Evolutionary conservation across 1,140 invertebrate species (phyloP).

Genomic region (Chelonus insularis): DNA sequence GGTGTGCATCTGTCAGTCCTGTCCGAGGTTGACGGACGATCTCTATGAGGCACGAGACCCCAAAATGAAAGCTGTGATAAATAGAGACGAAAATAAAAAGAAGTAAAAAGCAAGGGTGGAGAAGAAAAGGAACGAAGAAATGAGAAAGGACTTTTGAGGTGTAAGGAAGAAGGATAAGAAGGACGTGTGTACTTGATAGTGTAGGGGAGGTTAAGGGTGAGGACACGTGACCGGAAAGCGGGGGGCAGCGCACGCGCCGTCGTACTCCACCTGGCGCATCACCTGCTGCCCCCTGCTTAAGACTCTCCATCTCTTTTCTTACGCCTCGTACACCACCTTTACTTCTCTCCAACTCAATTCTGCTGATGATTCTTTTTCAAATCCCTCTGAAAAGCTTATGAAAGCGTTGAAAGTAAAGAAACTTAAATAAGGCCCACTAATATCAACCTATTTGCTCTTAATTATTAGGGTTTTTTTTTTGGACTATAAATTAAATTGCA

Average conservation of each 20-base stretch:
- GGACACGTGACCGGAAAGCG: constrained; percentile 56
- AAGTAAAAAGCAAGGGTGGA: constrained; percentile 29
- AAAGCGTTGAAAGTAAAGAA: no score
- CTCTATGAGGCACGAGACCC: constrained; percentile 30
- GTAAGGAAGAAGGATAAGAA: constrained; percentile 10
- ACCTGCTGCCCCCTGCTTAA: constrained; percentile 58
- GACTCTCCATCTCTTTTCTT: constrained; percentile 17
- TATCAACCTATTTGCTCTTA: no score
- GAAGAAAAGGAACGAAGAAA: constrained; percentile 25
- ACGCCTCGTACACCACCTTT: background rate
- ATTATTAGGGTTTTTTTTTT: no score
- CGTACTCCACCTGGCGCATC: constrained; percentile 59
- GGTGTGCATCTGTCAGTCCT: constrained; percentile 25
- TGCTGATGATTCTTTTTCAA: no score
- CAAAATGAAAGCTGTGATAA: constrained; percentile 23
- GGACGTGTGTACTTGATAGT: constrained; percentile 1
- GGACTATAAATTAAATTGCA: no score
- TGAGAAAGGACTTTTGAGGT: constrained; percentile 20
- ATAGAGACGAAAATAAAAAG: constrained; percentile 25
- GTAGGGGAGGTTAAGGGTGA: constrained; percentile 33
- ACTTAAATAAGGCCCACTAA: no score
- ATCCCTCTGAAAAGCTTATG: no score
- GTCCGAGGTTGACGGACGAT: constrained; percentile 20
- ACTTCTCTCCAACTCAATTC: background rate
- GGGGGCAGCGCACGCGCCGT: constrained; percentile 56